Conservation (phyloP, 2,113 vertebrate species). For the Drymodes brunneopygia region DNA sequence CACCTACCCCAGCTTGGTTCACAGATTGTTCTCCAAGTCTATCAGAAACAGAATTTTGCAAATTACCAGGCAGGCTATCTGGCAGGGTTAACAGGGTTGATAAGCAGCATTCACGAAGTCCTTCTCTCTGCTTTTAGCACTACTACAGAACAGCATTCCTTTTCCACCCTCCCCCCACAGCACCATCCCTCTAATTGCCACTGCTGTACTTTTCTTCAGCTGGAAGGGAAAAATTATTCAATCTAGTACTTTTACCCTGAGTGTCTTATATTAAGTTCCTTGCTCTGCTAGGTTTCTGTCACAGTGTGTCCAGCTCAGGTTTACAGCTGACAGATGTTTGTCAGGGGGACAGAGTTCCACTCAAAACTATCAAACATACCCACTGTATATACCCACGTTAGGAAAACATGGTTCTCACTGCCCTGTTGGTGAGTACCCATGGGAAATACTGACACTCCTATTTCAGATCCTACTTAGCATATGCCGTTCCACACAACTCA, state of each 20-base stretch:
- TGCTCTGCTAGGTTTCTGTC: background rate
- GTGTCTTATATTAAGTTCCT: background rate
- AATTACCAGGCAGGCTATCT: accelerated
- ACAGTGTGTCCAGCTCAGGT: background rate
- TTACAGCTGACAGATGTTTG: background rate
- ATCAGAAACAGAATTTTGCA: background rate
- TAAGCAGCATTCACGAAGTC: background rate
- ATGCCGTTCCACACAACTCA: background rate
- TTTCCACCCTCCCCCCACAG: background rate
- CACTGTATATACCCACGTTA: background rate
- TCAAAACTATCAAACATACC: background rate
- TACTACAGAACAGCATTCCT: background rate
- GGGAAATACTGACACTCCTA: background rate
- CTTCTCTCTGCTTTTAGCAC: background rate
- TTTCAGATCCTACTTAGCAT: background rate
- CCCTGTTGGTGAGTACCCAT: background rate
- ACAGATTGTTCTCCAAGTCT: background rate
- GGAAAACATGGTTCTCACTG: background rate
- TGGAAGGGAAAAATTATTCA: background rate
- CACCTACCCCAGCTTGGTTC: background rate
- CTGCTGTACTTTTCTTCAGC: background rate
- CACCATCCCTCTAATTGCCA: background rate
- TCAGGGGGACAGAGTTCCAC: background rate
- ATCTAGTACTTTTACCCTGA: background rate
- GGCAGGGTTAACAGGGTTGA: background rate